Evolutionary conservation across 2,113 vertebrate species (phyloP).

Genomic region (Solea solea): DNA sequence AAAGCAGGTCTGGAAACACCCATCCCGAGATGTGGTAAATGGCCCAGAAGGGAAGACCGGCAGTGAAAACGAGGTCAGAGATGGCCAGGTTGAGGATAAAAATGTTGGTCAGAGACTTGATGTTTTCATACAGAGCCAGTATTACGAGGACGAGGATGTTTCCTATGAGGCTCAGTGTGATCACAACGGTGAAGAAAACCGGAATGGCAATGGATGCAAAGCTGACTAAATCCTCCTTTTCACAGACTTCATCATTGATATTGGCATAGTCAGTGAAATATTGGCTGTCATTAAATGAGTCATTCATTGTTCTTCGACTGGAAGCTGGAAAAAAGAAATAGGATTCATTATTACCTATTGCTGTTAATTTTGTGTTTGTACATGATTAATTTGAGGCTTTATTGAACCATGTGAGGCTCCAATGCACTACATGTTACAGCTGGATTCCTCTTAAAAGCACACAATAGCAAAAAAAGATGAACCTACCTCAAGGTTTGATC

Average conservation of each 20-base stretch:
- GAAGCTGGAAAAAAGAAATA: constrained; percentile 13
- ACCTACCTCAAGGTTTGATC: constrained; percentile 35
- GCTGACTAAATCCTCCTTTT: constrained; percentile 59
- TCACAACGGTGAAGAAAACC: constrained; percentile 81
- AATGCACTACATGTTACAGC: background rate
- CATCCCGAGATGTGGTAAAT: constrained; percentile 81
- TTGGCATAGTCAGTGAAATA: rapidly evolving
- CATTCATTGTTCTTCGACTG: constrained; percentile 30
- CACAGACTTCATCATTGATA: constrained; percentile 71
- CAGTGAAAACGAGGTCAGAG: constrained; percentile 89
- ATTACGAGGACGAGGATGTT: constrained; percentile 89
- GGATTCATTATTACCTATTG: background rate
- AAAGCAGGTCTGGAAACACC: constrained; percentile 83
- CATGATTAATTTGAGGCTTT: background rate
- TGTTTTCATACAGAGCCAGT: constrained; percentile 85
- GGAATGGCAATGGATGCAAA: constrained; percentile 74
- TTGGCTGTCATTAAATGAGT: rapidly evolving
- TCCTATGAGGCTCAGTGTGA: constrained; percentile 85
- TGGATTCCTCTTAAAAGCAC: background rate
- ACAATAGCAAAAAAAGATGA: background rate
- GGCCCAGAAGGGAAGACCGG: constrained; percentile 86
- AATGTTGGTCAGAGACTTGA: constrained; percentile 88
- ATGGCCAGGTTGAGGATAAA: constrained; percentile 91
- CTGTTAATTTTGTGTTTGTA: background rate
- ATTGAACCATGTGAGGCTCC: background rate